Conservation (phyloP, 2,113 vertebrate species). For the Capreolus pygargus region DNA sequence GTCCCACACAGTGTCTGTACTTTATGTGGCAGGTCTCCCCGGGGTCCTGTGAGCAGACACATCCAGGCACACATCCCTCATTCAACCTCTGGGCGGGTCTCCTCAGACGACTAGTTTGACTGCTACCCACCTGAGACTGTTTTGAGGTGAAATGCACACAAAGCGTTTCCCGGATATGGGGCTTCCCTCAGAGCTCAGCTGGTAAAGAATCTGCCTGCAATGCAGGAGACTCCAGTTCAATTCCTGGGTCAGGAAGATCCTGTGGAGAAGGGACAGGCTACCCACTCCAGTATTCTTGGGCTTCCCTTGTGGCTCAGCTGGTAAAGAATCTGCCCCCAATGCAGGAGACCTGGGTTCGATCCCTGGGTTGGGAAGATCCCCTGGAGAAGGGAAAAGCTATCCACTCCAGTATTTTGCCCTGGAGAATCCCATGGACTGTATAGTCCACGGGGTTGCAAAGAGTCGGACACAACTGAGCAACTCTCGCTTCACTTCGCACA, state of each 20-base stretch:
- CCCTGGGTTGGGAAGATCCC: background rate
- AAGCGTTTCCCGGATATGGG: background rate
- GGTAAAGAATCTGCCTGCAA: background rate
- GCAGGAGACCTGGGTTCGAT: background rate
- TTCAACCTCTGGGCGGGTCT: background rate
- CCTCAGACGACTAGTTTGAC: fast-evolving
- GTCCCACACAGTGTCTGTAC: background rate
- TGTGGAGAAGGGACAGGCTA: background rate
- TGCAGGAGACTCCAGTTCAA: background rate
- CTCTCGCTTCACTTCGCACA: background rate
- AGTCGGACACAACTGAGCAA: background rate
- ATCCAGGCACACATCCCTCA: too few relatives aligned
- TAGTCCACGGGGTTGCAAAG: background rate
- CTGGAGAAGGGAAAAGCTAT: background rate
- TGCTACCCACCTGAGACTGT: background rate
- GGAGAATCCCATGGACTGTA: background rate
- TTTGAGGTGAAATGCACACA: background rate
- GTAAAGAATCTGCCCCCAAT: too few relatives aligned
- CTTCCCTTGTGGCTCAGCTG: background rate
- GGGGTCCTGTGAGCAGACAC: background rate
- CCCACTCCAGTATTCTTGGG: background rate
- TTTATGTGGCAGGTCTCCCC: background rate
- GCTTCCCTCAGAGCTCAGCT: fast-evolving
- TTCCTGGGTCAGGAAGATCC: background rate
- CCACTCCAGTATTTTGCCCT: background rate